A percentile compares a stretch with the other conserved stretches of the same genome.
Conservation (phyloP, 2,888 invertebrate genomes). For the Hypomecis atomaria region DNA sequence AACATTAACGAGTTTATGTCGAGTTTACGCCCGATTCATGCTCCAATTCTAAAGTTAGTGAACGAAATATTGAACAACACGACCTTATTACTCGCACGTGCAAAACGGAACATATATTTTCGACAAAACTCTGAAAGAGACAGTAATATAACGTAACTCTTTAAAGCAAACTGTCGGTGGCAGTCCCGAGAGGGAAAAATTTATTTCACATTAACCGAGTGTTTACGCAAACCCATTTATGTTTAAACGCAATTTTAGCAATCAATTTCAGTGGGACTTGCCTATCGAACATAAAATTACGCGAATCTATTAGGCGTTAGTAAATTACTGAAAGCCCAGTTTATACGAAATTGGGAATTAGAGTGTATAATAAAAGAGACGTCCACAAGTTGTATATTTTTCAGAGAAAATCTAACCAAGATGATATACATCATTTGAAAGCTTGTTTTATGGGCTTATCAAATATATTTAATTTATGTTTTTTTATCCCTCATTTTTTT, state of each 20-base stretch:
- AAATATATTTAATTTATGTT: too few species aligned
- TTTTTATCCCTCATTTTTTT: too few species aligned
- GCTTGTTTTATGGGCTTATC: too few species aligned
- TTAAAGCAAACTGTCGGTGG: slow-evolving; percentile 10
- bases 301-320: neutral
- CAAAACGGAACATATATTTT: neutral
- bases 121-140: neutral
- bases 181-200: slow-evolving; percentile 15
- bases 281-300: neutral
- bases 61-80: neutral
- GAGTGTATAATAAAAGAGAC: too few species aligned
- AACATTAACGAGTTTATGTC: slow-evolving; percentile 14
- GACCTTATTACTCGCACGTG: neutral
- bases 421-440: too few species aligned
- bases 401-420: too few species aligned
- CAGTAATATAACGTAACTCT: neutral
- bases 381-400: too few species aligned
- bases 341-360: neutral
- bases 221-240: slow-evolving; percentile 15
- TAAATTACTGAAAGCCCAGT: neutral
- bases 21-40: neutral
- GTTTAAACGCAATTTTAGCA: slow-evolving; percentile 6
- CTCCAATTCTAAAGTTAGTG: neutral
- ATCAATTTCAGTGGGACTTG: neutral
- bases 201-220: slow-evolving; percentile 15